Base-by-base conservation (phyloP, 2,888 invertebrate species). In the Volucella inflata region DNA sequence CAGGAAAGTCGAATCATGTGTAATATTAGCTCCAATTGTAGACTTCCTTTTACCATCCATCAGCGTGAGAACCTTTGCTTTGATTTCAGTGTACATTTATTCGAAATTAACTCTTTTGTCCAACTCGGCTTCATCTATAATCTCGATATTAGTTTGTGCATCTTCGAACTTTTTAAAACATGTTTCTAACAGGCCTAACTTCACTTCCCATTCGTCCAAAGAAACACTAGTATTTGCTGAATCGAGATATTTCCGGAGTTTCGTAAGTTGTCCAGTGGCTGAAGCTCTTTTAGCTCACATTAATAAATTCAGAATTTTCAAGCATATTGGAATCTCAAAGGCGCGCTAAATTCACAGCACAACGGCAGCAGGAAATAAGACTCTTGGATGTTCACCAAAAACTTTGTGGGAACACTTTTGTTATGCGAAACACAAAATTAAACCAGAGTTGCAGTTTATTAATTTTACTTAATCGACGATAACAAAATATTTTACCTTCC, bases 61-160 rank as follows among this genome's bases (percentile, higher is more conserved):
- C 53, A 53, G 53, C 12, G 53, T 21, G 12, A 53, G 53, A 17
- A 51, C 17, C 21, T 21, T 53, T 53, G 53, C 21, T 11, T 53
- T 53, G 21, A 10, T 21, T 9, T 53, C 53, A 53, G 53, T 17
- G 10, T 17, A 51, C 11, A 11, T 11, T 8, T 51, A 17, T 51
- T 51, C 51, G 17, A 51, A 51, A 17, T 8, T 17, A 21, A 11
- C 51, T 51, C 51, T 51, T 16, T 21, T 51, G 16, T 51, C 53
- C 8, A 53, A 53, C 21, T 30, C 53, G 8, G 53, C 4, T 12
- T 17, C 53, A 53, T 30, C 53, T 30, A 53, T 12, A 10, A 53
- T 53, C 21, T 53, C 53, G 21, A 53, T 53, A 53, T 17, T 53
- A 30, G 53, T 53, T 11, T 53, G 53, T 21, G 53, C 53, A 53